phyloP scores from a whole-genome alignment of 2,888 invertebrate species.

The Netelia virgata region DNA sequence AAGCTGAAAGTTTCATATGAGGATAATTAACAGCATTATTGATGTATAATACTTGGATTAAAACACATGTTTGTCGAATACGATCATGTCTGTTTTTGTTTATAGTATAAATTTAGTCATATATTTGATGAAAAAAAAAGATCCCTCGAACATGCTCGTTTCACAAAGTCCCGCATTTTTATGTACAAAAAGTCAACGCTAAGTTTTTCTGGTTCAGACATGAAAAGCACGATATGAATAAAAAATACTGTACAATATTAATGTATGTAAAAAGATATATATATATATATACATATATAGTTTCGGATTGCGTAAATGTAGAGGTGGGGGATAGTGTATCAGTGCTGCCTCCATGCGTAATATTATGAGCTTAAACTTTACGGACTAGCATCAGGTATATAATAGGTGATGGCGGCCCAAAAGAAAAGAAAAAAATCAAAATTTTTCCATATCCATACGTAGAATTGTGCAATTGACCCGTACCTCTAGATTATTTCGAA shows the following conservation, averaged over 20 bases:
- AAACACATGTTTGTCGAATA: conserved; percentile 18
- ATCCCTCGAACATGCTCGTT: conserved; percentile 53
- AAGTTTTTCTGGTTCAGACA: conserved; percentile 57
- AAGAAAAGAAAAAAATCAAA: conserved; percentile 53
- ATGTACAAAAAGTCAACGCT: conserved; percentile 61
- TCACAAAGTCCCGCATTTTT: conserved; percentile 51
- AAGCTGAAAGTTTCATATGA: conserved; percentile 61
- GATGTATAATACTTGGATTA: conserved; percentile 11
- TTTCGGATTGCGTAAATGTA: conserved; percentile 53
- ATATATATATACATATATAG: conserved; percentile 38
- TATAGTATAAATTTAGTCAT: conserved; percentile 62
- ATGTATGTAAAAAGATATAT: conserved; percentile 41
- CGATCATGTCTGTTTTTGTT: conserved; percentile 48
- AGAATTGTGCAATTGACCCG: conserved; percentile 68
- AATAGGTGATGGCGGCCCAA: conserved; percentile 54
- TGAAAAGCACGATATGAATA: conserved; percentile 64
- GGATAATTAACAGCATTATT: conserved; percentile 38
- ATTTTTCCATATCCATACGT: conserved; percentile 65
- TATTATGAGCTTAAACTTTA: conserved; percentile 71
- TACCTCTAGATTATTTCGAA: conserved; percentile 52
- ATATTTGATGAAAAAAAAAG: conserved; percentile 60
- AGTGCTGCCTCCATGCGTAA: conserved; percentile 59
- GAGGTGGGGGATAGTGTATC: conserved; percentile 33
- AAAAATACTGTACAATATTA: conserved; percentile 65
- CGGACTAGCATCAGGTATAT: conserved; percentile 79